A percentile compares a stretch with the other conserved stretches of the same genome.
phyloP scores from a whole-genome alignment of 2,888 invertebrate species.

The Plebejus argus region DNA sequence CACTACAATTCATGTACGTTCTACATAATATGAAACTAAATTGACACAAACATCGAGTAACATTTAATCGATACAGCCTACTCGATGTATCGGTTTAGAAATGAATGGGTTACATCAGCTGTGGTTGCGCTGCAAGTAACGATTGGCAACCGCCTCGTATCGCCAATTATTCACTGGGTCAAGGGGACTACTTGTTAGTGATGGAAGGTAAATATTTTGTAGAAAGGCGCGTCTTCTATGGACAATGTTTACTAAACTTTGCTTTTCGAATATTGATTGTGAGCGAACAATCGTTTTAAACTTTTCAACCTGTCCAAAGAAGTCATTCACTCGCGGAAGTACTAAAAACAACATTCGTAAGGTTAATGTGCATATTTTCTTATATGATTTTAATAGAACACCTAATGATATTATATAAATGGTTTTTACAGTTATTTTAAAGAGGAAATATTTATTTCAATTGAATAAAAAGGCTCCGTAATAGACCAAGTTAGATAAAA shows the following conservation, averaged over 20 bases:
- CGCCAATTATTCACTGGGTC: slow-evolving; percentile 16
- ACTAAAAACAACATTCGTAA: not conserved
- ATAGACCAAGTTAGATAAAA: too few species aligned
- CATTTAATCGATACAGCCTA: slow-evolving; percentile 21
- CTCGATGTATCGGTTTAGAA: slow-evolving; percentile 30
- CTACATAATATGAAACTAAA: not conserved
- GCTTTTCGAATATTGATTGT: not conserved
- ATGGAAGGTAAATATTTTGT: slow-evolving; percentile 28
- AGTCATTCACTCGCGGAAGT: not conserved
- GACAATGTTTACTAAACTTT: not conserved
- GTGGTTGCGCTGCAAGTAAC: slow-evolving; percentile 22
- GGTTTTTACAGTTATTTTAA: not conserved
- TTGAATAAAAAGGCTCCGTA: too few species aligned
- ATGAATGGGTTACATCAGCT: slow-evolving; percentile 30
- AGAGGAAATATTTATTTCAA: too few species aligned
- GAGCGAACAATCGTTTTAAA: not conserved
- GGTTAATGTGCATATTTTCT: not conserved
- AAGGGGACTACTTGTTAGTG: slow-evolving; percentile 23
- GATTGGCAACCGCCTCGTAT: slow-evolving; percentile 27
- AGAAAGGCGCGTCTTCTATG: slow-evolving; percentile 1
- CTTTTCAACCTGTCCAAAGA: slow-evolving; percentile 3
- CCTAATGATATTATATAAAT: not conserved
- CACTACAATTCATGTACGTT: not conserved
- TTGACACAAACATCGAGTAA: not conserved
- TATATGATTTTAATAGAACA: slow-evolving; percentile 1